phyloP scores from a whole-genome alignment of 2,888 invertebrate species.

The Strigamia transsilvanica region DNA sequence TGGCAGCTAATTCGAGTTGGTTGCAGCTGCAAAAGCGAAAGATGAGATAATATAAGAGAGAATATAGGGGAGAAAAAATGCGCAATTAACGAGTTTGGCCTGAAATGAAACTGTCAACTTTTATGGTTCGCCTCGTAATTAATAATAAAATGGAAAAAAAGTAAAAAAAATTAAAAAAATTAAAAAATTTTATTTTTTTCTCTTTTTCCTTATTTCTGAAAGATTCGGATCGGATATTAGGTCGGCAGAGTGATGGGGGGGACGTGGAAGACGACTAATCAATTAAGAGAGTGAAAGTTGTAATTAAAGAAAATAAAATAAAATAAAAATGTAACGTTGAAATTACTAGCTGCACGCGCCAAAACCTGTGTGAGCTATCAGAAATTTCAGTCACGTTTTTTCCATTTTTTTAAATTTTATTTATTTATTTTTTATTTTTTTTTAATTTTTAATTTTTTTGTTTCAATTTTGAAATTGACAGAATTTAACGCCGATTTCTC shows the following conservation, averaged over 20 bases:
- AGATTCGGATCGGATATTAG: no score
- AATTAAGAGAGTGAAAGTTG: neutral
- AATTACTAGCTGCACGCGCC: neutral
- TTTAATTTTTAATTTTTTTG: neutral
- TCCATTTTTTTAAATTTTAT: no score
- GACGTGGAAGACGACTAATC: neutral
- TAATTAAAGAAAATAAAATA: neutral
- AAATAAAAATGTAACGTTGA: neutral
- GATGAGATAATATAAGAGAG: neutral
- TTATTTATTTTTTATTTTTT: no score
- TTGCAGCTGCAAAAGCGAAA: neutral
- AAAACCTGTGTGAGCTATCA: neutral
- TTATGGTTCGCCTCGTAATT: slow-evolving; percentile 28
- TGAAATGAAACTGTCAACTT: slow-evolving; percentile 27
- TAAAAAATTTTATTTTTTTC: neutral
- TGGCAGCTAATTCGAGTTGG: neutral
- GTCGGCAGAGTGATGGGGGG: neutral
- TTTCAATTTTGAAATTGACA: no score
- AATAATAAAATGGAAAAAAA: slow-evolving; percentile 3
- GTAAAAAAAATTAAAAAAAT: neutral
- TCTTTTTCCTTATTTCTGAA: neutral
- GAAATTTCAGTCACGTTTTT: neutral
- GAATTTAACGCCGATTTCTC: neutral
- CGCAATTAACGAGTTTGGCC: slow-evolving; percentile 35
- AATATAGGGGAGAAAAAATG: neutral